Percentiles rank a stretch among this genome's conserved stretches.
phyloP scores from a whole-genome alignment of 2,113 vertebrate genomes.

The Gymnarchus niloticus region DNA sequence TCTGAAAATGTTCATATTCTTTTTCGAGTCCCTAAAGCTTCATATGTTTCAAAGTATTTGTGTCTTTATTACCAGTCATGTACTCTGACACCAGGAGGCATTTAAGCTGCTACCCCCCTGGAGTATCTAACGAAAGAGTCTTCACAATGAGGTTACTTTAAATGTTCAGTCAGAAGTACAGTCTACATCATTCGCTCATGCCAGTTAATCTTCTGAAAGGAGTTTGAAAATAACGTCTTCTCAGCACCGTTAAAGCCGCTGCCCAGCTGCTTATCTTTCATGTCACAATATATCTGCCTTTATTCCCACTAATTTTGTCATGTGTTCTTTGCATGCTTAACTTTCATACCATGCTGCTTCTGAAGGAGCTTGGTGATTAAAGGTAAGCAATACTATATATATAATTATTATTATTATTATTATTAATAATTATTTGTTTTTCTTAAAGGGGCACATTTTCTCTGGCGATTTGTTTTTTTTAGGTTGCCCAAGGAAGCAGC shows the following conservation, averaged over 20 bases:
- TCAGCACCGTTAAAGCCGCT: not conserved
- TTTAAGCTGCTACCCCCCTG: not conserved
- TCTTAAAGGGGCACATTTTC: too few relatives aligned
- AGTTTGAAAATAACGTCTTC: not conserved
- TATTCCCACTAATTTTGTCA: not conserved
- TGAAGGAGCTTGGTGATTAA: not conserved
- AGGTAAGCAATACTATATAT: not conserved
- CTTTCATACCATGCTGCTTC: not conserved
- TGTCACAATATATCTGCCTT: not conserved
- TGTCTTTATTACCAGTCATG: too few relatives aligned
- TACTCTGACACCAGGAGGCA: not conserved
- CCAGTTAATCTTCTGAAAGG: not conserved
- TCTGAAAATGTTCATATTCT: too few relatives aligned
- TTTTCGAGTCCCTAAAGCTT: too few relatives aligned
- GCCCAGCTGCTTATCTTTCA: not conserved
- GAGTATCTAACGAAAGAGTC: not conserved
- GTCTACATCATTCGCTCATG: not conserved
- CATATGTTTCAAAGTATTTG: too few relatives aligned
- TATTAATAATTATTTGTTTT: too few relatives aligned
- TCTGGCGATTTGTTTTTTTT: too few relatives aligned
- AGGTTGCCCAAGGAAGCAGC: too few relatives aligned
- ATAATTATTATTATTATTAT: too few relatives aligned
- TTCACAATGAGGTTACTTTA: not conserved
- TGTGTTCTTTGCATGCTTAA: not conserved
- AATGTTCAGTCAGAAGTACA: not conserved